Evolutionary conservation across 2,888 invertebrate genomes (phyloP).

Genomic region (Oscheius sp.): DNA sequence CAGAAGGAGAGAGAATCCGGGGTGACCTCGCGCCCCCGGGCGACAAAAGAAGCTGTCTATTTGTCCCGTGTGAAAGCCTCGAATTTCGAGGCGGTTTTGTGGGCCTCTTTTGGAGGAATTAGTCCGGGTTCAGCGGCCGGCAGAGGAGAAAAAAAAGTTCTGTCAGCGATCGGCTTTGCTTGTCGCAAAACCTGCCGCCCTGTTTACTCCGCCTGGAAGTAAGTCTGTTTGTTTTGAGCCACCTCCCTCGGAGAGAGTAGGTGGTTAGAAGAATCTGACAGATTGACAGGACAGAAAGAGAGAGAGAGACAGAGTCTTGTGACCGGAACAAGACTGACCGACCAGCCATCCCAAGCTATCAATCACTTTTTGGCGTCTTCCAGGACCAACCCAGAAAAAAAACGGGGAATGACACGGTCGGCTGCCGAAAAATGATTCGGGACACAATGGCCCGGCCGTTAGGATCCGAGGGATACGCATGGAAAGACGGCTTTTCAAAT

Average conservation of each 20-base stretch:
- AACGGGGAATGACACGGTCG: conserved; percentile 2
- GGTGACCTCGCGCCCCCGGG: background rate
- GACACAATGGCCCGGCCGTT: conserved; percentile 1
- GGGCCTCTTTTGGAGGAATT: no score
- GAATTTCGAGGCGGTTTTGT: no score
- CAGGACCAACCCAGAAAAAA: background rate
- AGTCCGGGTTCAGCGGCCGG: background rate
- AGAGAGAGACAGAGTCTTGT: conserved; percentile 6
- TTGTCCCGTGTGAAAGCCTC: no score
- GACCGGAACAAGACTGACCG: conserved; percentile 1
- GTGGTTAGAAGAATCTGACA: background rate
- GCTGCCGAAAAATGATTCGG: conserved; percentile 1
- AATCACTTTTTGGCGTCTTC: no score
- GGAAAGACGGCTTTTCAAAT: background rate
- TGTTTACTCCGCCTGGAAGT: no score
- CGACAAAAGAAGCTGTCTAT: no score
- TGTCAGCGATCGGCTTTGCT: background rate
- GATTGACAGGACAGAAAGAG: conserved; percentile 10
- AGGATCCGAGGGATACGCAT: background rate
- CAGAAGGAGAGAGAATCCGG: no score
- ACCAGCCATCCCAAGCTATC: background rate
- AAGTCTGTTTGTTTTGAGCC: background rate
- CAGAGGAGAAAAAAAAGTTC: background rate
- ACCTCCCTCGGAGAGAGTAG: background rate
- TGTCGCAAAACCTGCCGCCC: no score